Base-by-base conservation (phyloP, 2,888 invertebrate genomes). In the Cacoxenus indagator region DNA sequence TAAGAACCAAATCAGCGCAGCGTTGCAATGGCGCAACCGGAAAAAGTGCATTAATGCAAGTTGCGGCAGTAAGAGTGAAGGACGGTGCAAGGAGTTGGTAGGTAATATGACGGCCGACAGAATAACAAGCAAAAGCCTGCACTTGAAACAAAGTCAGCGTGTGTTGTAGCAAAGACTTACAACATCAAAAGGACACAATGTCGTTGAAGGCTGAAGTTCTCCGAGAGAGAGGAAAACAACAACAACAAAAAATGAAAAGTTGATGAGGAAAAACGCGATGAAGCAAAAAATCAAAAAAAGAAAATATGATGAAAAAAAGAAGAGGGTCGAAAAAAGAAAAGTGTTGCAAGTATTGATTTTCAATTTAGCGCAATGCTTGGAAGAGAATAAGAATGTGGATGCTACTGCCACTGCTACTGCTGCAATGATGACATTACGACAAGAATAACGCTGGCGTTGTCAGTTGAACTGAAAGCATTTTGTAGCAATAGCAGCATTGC, bases 301-400 rank as follows among this genome's bases (percentile, higher is more conserved):
- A 37, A 37, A 37, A 37, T 2, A 37, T 37, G 5, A 1, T 51
- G 19, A 51, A n/a, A n/a, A n/a, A n/a, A n/a, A n/a, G n/a, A n/a
- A n/a, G n/a, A n/a, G n/a, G n/a, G n/a, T n/a, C 51, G 22, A 51
- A 51, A 51, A 48, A 67, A 17, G 57, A 24, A 55, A 62, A 65
- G 51, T 54, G 54, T 59, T 65, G 59, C 68, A 67, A 65, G 72
- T 84, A 83, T 83, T 78, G 83, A 84, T 83, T 83, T 85, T 83
- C 83, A 84, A 83, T 83, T 83, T 83, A 74, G 72, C 67, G 73
- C 45, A 59, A 70, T 69, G 55, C 19, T 67, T 17, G 55, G 48
- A 45, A 46, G n/a, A 31, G 31, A n/a, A n/a, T n/a, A n/a, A 37
- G 31, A 67, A 26, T 31, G 62, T 51, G 68, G 46, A 19, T 14